phyloP scores from a whole-genome alignment of 2,888 invertebrate species.

The Cerceris ruficornis region DNA sequence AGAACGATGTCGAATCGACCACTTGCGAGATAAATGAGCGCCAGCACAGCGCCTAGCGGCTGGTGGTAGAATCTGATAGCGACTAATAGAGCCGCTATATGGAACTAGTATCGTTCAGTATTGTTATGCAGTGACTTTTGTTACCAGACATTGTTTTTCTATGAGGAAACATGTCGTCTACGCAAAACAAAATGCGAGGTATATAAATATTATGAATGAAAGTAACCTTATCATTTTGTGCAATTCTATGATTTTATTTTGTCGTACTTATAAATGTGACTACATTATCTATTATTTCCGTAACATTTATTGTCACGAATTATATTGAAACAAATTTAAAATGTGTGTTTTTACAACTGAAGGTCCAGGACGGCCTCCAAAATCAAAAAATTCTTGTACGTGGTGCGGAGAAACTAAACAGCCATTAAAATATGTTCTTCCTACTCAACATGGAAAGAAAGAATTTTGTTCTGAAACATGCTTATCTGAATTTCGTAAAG shows the following conservation, averaged over 20 bases:
- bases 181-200: slow-evolving; percentile 75
- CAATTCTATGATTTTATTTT: slow-evolving; percentile 5
- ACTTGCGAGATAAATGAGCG: not conserved
- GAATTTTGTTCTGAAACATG: slow-evolving; percentile 96
- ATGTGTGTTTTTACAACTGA: not conserved
- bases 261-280: not conserved
- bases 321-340: not conserved
- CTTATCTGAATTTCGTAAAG: slow-evolving; percentile 93
- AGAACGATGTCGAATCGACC: not conserved
- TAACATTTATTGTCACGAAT: not conserved
- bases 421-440: slow-evolving; percentile 92
- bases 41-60: not conserved
- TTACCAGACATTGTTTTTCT: slow-evolving; percentile 27
- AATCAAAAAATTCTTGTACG: slow-evolving; percentile 88
- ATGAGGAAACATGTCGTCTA: slow-evolving; percentile 69
- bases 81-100: not conserved
- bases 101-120: slow-evolving; percentile 33
- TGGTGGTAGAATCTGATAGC: no score
- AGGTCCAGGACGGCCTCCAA: slow-evolving; percentile 91
- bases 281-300: not conserved
- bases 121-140: slow-evolving; percentile 29
- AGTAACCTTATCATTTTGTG: slow-evolving; percentile 51
- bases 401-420: slow-evolving; percentile 94
- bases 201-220: slow-evolving; percentile 45
- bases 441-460: slow-evolving; percentile 93